A percentile compares a stretch with the other conserved stretches of the same genome.
Conservation (phyloP, 2,797 vertebrate species). For the Ceryle rudis region DNA sequence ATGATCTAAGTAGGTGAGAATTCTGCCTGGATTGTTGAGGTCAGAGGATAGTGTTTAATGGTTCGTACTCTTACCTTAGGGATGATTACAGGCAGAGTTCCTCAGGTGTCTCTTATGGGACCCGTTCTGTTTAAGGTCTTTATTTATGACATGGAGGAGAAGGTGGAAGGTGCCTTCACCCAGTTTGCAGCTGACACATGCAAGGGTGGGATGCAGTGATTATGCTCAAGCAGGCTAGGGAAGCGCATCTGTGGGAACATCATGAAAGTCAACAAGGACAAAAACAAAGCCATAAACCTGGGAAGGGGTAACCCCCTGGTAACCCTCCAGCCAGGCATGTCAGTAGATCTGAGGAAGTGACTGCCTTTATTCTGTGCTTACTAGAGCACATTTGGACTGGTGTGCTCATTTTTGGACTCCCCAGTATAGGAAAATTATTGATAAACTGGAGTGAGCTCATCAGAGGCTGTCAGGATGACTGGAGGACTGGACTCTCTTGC, state of each 20-base stretch:
- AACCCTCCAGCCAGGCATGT: background rate
- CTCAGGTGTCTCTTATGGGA: background rate
- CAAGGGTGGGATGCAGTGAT: background rate
- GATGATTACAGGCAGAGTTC: background rate
- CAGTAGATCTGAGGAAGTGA: background rate
- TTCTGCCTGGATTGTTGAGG: background rate
- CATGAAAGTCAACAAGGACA: background rate
- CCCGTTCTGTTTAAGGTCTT: background rate
- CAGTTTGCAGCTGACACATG: background rate
- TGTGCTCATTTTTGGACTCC: background rate
- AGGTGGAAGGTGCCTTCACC: background rate
- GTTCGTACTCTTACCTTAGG: background rate
- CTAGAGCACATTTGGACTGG: background rate
- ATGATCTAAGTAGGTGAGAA: background rate
- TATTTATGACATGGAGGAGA: background rate
- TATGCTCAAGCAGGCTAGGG: background rate
- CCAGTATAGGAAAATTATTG: background rate
- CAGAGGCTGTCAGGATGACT: background rate
- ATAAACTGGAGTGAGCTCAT: background rate
- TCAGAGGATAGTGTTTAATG: background rate
- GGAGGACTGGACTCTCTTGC: background rate
- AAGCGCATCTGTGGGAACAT: background rate
- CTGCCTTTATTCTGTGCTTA: background rate
- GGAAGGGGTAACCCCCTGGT: background rate
- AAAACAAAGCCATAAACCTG: background rate